Evolutionary conservation across 2,797 vertebrate species (phyloP).

Genomic region (Saxicola maurus): DNA sequence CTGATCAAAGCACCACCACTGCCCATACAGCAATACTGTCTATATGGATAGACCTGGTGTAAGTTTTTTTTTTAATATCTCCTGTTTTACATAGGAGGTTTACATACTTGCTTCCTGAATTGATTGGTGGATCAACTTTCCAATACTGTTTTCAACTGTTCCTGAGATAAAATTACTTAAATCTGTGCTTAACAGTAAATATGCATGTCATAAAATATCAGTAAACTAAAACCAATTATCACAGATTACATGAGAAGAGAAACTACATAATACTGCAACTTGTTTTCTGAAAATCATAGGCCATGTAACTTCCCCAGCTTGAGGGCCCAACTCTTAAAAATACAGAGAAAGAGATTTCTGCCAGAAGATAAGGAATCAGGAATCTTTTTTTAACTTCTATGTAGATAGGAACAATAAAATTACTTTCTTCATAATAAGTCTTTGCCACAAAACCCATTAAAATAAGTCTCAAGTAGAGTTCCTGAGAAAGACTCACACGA

Average conservation of each 20-base stretch:
- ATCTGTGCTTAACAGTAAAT: background rate
- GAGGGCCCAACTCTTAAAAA: background rate
- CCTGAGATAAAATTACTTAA: background rate
- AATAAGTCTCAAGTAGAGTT: background rate
- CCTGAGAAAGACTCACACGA: background rate
- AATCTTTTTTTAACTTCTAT: background rate
- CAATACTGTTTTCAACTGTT: background rate
- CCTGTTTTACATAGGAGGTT: background rate
- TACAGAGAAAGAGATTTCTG: background rate
- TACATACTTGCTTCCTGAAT: background rate
- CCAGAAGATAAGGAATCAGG: background rate
- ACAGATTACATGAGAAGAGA: background rate
- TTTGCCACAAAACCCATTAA: background rate
- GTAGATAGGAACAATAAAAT: background rate
- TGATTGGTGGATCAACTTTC: background rate
- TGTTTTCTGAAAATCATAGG: background rate
- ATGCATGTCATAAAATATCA: rapidly evolving
- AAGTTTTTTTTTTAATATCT: background rate
- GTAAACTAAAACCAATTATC: background rate
- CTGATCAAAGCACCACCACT: background rate
- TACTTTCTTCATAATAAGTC: background rate
- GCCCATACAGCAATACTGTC: background rate
- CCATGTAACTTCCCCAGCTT: background rate
- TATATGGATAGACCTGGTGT: rapidly evolving
- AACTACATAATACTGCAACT: background rate